Conservation (phyloP, 1,140 invertebrate species). For the Holcopasites calliopsidis region DNA sequence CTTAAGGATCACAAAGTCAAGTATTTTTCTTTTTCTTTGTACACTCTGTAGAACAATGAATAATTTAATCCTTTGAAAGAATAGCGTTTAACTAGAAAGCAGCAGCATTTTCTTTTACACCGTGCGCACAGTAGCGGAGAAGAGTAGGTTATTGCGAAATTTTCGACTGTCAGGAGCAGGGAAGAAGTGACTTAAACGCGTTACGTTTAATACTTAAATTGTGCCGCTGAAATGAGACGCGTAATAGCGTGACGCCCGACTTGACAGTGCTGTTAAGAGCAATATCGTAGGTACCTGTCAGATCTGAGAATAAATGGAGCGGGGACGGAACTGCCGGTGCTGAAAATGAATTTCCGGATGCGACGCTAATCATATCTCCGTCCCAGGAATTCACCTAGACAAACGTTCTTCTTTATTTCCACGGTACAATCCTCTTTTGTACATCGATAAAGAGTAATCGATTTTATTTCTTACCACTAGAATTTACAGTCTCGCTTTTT, state of each 20-base stretch:
- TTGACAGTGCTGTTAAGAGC: constrained; percentile 46
- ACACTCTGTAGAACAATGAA: not conserved
- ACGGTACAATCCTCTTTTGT: too few species aligned
- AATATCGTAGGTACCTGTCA: constrained; percentile 45
- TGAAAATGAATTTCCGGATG: constrained; percentile 49
- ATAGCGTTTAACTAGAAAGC: not conserved
- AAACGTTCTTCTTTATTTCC: constrained; percentile 17
- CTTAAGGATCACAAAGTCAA: too few species aligned
- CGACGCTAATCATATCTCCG: constrained; percentile 43
- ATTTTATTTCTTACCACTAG: too few species aligned
- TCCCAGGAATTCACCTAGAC: constrained; percentile 21
- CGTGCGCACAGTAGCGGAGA: too few species aligned
- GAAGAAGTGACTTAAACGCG: not conserved
- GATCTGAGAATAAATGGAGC: constrained; percentile 43
- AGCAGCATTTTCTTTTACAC: not conserved
- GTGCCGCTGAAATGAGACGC: constrained; percentile 38
- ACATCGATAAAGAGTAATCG: not conserved
- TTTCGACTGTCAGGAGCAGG: not conserved
- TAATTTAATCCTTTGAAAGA: not conserved
- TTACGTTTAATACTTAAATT: constrained; percentile 42
- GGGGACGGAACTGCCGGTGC: constrained; percentile 34
- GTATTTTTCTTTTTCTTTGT: not conserved
- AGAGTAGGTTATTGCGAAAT: not conserved
- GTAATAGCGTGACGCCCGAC: constrained; percentile 32
- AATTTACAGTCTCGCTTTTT: too few species aligned